A percentile compares a stretch with the other conserved stretches of the same genome.
Evolutionary conservation across 2,888 invertebrate species (phyloP).

Genomic region (Julus scanicus): DNA sequence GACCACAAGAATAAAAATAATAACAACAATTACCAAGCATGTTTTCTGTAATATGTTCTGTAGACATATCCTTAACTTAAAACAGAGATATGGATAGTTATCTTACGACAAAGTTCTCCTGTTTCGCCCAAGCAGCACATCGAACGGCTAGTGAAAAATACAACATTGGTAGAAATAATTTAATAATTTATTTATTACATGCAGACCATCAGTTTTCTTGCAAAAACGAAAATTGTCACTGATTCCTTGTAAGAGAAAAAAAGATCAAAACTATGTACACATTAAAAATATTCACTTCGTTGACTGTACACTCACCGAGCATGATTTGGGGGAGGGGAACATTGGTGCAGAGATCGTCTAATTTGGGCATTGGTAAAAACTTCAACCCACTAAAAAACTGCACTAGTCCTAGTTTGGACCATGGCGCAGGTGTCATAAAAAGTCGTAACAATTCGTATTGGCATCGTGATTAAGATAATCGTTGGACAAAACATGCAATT

Average conservation of each 20-base stretch:
- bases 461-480: background rate
- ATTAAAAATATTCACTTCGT: conserved; percentile 22
- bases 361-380: background rate
- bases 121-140: no score
- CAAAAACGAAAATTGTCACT: conserved; percentile 8
- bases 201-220: conserved; percentile 1
- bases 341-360: conserved; percentile 24
- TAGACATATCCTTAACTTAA: no score
- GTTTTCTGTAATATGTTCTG: no score
- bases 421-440: background rate
- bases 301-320: background rate
- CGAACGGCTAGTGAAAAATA: no score
- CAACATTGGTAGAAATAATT: background rate
- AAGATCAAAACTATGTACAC: background rate
- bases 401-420: background rate
- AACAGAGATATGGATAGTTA: no score
- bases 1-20: no score
- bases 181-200: conserved; percentile 26
- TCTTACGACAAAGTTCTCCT: no score
- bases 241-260: background rate
- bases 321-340: no score
- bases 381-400: background rate
- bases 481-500: no score
- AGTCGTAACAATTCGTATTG: background rate
- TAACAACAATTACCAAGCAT: no score